Evolutionary conservation across 2,888 invertebrate genomes (phyloP).

Genomic region (Erynnis tages): DNA sequence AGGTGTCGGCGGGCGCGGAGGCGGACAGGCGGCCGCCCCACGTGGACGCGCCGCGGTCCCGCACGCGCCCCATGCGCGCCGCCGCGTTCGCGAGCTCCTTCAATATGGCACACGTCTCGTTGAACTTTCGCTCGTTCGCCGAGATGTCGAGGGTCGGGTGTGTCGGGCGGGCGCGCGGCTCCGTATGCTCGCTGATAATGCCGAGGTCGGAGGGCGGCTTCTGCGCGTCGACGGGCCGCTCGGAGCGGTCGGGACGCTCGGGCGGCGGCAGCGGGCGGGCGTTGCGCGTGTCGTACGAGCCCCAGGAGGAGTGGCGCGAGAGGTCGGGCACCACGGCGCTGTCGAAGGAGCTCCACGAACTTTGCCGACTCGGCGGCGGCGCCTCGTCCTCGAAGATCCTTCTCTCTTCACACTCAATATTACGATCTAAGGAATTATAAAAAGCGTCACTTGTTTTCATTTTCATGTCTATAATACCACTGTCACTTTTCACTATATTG

Average conservation of each 20-base stretch:
- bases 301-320: conserved; percentile 91
- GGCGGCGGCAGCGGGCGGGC: conserved; percentile 34
- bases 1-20: conserved; percentile 83
- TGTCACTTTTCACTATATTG: conserved; percentile 77
- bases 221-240: conserved; percentile 20
- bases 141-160: conserved; percentile 45
- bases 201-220: conserved; percentile 52
- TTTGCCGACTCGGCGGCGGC: conserved; percentile 81
- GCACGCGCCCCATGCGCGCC: conserved; percentile 61
- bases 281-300: conserved; percentile 86
- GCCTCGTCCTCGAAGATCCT: conserved; percentile 55
- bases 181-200: conserved; percentile 63
- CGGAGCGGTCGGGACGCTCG: conserved; percentile 28
- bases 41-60: conserved; percentile 61
- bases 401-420: conserved; percentile 80
- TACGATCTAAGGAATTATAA: conserved; percentile 86
- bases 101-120: conserved; percentile 83
- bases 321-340: conserved; percentile 88
- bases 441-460: conserved; percentile 83
- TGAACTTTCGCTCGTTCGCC: conserved; percentile 70
- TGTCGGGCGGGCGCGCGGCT: conserved; percentile 41
- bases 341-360: conserved; percentile 90
- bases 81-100: conserved; percentile 74
- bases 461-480: conserved; percentile 72
- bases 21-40: conserved; percentile 80